Conservation (phyloP, 2,113 vertebrate genomes). For the Oncorhynchus gorbuscha region DNA sequence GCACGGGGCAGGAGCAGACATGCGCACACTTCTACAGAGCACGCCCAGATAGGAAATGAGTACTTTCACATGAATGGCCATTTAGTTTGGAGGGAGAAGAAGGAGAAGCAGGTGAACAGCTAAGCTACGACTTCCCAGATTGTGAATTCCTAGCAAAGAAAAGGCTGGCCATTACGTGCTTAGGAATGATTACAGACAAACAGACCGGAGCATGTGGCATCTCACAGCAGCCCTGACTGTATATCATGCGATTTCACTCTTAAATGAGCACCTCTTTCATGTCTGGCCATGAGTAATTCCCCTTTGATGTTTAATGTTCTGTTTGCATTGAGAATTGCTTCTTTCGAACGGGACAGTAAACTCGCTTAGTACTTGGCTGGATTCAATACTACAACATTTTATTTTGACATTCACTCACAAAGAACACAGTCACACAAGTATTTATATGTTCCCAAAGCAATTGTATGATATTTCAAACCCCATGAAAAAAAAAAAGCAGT, state of each 20-base stretch:
- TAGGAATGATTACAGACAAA: slow-evolving; percentile 16
- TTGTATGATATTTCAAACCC: background rate
- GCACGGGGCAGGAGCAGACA: background rate
- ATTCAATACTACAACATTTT: slow-evolving; percentile 5
- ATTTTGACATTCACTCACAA: background rate
- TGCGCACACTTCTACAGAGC: background rate
- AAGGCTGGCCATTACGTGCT: slow-evolving; percentile 1
- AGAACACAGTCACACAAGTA: background rate
- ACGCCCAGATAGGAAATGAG: background rate
- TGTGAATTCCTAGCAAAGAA: slow-evolving; percentile 1
- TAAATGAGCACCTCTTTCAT: slow-evolving; percentile 12
- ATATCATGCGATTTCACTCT: slow-evolving; percentile 2
- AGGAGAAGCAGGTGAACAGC: background rate
- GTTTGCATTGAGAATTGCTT: slow-evolving; percentile 21
- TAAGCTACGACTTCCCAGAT: background rate
- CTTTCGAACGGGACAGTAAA: background rate
- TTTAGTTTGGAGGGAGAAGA: slow-evolving; percentile 1
- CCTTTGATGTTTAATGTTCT: slow-evolving; percentile 16
- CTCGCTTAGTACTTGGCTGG: background rate
- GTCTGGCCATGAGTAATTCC: slow-evolving; percentile 14
- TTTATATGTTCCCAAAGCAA: background rate
- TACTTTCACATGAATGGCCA: slow-evolving; percentile 3
- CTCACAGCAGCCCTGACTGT: too few species aligned
- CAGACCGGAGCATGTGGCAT: background rate
- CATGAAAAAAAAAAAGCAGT: background rate